Evolutionary conservation across 2,113 vertebrate species (phyloP).

Genomic region (Catharus fuscescens): DNA sequence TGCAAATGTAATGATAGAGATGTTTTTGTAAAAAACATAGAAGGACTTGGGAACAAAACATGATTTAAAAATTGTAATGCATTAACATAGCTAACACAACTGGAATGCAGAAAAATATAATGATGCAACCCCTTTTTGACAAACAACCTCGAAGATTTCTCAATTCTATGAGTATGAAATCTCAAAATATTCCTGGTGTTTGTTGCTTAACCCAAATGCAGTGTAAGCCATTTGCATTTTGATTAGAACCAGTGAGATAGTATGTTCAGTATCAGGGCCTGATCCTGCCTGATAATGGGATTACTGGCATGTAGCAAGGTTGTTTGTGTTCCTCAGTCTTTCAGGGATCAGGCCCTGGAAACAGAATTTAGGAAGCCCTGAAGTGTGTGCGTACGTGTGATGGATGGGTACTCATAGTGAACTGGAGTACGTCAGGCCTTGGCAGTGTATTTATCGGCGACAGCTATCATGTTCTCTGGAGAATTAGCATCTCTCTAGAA

Average conservation of each 20-base stretch:
- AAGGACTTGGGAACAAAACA: conserved; percentile 46
- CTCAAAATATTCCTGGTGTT: conserved; percentile 17
- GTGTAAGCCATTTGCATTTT: conserved; percentile 30
- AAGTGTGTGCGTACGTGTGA: background rate
- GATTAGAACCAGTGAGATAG: background rate
- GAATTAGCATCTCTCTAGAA: background rate
- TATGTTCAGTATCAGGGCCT: background rate
- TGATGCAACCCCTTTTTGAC: background rate
- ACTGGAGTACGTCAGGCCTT: conserved; percentile 9
- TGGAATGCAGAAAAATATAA: background rate
- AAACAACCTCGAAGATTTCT: background rate
- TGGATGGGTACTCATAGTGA: conserved; percentile 12
- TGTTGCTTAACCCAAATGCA: background rate
- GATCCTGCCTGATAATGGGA: conserved; percentile 48
- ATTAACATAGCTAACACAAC: conserved; percentile 24
- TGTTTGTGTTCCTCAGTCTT: background rate
- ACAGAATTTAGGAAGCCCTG: background rate
- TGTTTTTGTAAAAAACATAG: conserved; percentile 47
- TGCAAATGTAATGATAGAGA: conserved; percentile 64
- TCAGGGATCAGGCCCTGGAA: background rate
- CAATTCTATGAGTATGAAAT: background rate
- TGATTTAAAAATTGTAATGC: conserved; percentile 2
- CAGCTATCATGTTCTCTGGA: conserved; percentile 10
- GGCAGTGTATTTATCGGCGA: background rate
- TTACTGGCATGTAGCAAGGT: background rate